Evolutionary conservation across 2,888 invertebrate genomes (phyloP).

Genomic region (Drosophila kanekoi): DNA sequence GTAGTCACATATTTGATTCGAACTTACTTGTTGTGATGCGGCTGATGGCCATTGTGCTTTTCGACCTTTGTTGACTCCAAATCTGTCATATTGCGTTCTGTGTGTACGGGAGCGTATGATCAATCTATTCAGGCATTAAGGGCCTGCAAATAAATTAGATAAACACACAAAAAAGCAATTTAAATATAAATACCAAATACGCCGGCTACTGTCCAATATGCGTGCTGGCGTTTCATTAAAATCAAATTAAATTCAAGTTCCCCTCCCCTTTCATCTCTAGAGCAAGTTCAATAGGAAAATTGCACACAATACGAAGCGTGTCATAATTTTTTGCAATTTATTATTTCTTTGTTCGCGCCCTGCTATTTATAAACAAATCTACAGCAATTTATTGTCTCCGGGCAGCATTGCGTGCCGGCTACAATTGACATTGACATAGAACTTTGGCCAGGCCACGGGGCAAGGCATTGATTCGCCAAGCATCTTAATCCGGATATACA

Average conservation of each 20-base stretch:
- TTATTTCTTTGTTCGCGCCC: slow-evolving; percentile 57
- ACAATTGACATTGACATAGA: slow-evolving; percentile 68
- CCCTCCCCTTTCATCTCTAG: slow-evolving; percentile 4
- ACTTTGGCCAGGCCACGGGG: slow-evolving; percentile 31
- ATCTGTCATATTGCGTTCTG: slow-evolving; percentile 63
- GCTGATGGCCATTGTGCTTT: slow-evolving; percentile 76
- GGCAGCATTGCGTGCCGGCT: slow-evolving; percentile 57
- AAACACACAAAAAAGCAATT: slow-evolving; percentile 31
- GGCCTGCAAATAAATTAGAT: slow-evolving; percentile 54
- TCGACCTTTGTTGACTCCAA: slow-evolving; percentile 71
- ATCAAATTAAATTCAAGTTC: slow-evolving; percentile 52
- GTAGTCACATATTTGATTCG: slow-evolving; percentile 3
- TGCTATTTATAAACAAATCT: slow-evolving; percentile 49
- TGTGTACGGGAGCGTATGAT: slow-evolving; percentile 14
- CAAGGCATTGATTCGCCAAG: slow-evolving; percentile 20
- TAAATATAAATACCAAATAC: slow-evolving; percentile 29
- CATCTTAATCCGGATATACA: slow-evolving; percentile 48
- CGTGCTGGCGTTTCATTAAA: slow-evolving; percentile 68
- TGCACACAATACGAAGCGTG: slow-evolving; percentile 51
- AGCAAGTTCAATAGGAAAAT: slow-evolving; percentile 42
- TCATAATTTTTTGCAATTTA: slow-evolving; percentile 59
- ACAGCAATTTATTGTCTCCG: slow-evolving; percentile 48
- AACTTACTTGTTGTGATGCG: slow-evolving; percentile 71
- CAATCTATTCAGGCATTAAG: slow-evolving; percentile 34
- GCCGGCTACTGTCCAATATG: slow-evolving; percentile 38